Percentiles rank a stretch among this genome's conserved stretches.
These are phyloP conservation scores for Myripristis murdjan DNA, from an alignment of 2,797 vertebrate species.

Conservation along the genomic window DNA sequence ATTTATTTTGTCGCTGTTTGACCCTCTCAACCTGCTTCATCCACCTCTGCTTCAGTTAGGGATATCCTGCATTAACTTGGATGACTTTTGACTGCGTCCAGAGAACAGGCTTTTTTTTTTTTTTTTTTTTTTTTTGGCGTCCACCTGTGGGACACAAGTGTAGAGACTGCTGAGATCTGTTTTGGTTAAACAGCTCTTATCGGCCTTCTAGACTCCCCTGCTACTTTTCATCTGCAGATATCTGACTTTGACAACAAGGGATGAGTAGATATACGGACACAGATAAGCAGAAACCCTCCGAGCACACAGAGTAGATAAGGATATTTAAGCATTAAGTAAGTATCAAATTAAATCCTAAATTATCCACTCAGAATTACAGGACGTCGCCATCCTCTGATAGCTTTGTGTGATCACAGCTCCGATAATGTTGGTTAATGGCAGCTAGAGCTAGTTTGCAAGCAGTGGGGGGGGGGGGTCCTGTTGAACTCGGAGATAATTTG, in stretches of 20 bases:
- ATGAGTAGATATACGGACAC: background rate
- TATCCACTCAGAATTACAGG: no score
- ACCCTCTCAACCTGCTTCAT: no score
- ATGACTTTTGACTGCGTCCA: no score
- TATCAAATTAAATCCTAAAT: no score
- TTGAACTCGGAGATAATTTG: slow-evolving; percentile 52
- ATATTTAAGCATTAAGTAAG: no score
- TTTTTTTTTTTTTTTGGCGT: no score
- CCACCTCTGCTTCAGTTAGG: no score
- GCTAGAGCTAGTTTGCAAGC: slow-evolving; percentile 41
- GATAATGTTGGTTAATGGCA: slow-evolving; percentile 18
- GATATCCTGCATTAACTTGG: no score
- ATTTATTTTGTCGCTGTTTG: no score
- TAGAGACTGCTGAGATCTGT: background rate
- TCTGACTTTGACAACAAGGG: background rate
- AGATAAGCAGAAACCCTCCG: background rate
- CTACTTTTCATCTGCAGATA: no score
- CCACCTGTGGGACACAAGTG: no score
- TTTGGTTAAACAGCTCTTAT: background rate
- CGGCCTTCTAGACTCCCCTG: background rate
- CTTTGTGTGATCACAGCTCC: slow-evolving; percentile 23
- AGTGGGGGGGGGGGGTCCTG: slow-evolving; percentile 44
- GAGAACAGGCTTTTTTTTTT: no score
- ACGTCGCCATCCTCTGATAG: slow-evolving; percentile 27
- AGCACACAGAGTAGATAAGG: background rate